Percentiles rank a stretch among this genome's conserved stretches.
phyloP scores from a whole-genome alignment of 2,888 invertebrate genomes.

The Pelosia muscerda region DNA sequence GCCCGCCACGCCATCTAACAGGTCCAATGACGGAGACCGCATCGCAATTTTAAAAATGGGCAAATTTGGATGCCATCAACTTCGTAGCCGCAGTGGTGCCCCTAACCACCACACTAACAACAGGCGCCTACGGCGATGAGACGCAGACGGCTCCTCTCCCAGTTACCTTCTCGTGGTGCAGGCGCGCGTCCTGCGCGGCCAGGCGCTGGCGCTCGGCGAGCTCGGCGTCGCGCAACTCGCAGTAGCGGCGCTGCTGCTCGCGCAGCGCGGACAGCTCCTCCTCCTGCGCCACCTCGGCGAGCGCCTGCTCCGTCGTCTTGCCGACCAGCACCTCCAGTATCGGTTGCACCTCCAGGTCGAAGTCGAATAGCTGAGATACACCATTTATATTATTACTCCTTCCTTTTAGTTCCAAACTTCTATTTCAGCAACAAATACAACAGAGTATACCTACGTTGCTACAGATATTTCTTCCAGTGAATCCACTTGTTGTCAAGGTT shows the following conservation, averaged over 20 bases:
- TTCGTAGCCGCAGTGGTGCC: not conserved
- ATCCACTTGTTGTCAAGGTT: no score
- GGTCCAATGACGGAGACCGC: no score
- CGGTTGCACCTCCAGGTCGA: constrained; percentile 96
- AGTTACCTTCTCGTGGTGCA: constrained; percentile 89
- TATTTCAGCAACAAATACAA: no score
- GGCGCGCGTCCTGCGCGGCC: constrained; percentile 91
- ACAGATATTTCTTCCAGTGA: no score
- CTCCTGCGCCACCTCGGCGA: constrained; percentile 96
- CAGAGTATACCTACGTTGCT: no score
- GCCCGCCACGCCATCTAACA: no score
- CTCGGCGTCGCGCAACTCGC: constrained; percentile 91
- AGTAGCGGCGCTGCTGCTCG: constrained; percentile 91
- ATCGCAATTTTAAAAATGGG: not conserved
- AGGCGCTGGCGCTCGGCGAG: constrained; percentile 93
- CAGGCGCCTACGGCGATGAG: not conserved
- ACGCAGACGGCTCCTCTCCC: not conserved
- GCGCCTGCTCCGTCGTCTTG: constrained; percentile 95
- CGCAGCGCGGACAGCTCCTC: constrained; percentile 94
- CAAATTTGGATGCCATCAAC: not conserved
- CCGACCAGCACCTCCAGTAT: constrained; percentile 96
- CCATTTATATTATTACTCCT: not conserved
- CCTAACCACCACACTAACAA: no score
- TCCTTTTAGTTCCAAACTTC: no score
- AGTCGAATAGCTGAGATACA: constrained; percentile 92